phyloP scores from a whole-genome alignment of 2,888 invertebrate species.

The Nymphalis c-album region DNA sequence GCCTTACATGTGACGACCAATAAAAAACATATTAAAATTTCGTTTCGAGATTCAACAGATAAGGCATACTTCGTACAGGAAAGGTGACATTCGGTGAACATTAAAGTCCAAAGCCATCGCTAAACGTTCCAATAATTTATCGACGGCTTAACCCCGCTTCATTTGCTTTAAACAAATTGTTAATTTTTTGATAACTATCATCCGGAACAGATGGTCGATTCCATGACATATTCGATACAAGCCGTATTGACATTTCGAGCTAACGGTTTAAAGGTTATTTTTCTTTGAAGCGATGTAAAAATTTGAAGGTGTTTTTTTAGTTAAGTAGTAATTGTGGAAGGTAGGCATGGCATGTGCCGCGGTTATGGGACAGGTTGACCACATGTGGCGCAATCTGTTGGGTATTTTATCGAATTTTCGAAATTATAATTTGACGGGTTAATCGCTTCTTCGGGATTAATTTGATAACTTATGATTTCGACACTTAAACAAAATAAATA shows the following conservation, averaged over 20 bases:
- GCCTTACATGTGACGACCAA: slow-evolving; percentile 50
- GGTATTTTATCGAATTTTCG: slow-evolving; percentile 69
- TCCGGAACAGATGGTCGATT: slow-evolving; percentile 75
- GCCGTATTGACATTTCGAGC: slow-evolving; percentile 41
- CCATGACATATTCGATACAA: slow-evolving; percentile 39
- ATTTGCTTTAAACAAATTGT: slow-evolving; percentile 82
- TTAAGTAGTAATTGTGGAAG: slow-evolving; percentile 70
- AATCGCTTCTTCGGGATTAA: slow-evolving; percentile 61
- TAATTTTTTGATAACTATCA: slow-evolving; percentile 81
- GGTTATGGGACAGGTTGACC: slow-evolving; percentile 80
- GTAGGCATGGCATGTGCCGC: slow-evolving; percentile 78
- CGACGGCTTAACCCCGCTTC: slow-evolving; percentile 72
- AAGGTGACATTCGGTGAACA: slow-evolving; percentile 79
- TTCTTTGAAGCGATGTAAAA: slow-evolving; percentile 37
- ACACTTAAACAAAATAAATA: slow-evolving; percentile 50
- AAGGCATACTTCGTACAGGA: slow-evolving; percentile 65
- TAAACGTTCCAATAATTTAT: slow-evolving; percentile 76
- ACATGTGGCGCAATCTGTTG: slow-evolving; percentile 78
- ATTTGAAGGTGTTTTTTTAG: slow-evolving; percentile 64
- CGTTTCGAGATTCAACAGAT: slow-evolving; percentile 65
- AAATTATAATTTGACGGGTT: slow-evolving; percentile 68
- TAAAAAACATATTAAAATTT: slow-evolving; percentile 65
- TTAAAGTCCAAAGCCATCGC: slow-evolving; percentile 68
- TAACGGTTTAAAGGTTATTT: slow-evolving; percentile 34
- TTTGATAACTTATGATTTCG: slow-evolving; percentile 60